These are phyloP conservation scores for Zaprionus ghesquierei DNA, from an alignment of 1,140 invertebrate species.

Conservation along the genomic window DNA sequence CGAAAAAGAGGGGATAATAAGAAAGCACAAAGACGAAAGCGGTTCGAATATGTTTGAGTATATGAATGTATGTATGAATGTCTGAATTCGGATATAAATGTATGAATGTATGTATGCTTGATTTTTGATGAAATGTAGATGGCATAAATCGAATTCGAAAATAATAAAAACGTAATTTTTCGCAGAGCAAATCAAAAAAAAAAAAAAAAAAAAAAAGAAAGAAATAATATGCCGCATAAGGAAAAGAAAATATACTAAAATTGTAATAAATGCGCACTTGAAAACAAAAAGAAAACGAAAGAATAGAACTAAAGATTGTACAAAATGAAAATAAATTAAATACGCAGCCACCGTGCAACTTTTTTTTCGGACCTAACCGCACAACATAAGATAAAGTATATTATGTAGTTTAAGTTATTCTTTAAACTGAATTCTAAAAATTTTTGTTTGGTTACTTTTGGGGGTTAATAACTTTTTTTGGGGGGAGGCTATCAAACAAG, in stretches of 20 bases:
- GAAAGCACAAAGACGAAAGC: slow-evolving; percentile 45
- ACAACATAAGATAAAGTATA: slow-evolving; percentile 3
- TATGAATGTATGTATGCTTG: slow-evolving; percentile 1
- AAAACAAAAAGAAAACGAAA: slow-evolving; percentile 23
- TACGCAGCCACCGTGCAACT: slow-evolving; percentile 82
- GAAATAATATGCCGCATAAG: slow-evolving; percentile 10
- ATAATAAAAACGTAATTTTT: slow-evolving; percentile 71
- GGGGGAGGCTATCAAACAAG: slow-evolving; percentile 45
- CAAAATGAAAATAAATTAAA: slow-evolving; percentile 39
- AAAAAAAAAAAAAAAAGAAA: slow-evolving; percentile 37
- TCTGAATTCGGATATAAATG: slow-evolving; percentile 28
- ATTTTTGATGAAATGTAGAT: slow-evolving; percentile 23
- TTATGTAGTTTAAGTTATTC: slow-evolving; percentile 37
- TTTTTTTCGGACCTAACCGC: slow-evolving; percentile 66
- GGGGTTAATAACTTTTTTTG: slow-evolving; percentile 65
- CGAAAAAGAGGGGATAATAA: slow-evolving; percentile 46
- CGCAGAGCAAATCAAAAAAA: slow-evolving; percentile 36
- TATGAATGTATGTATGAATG: slow-evolving; percentile 30
- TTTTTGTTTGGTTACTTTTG: slow-evolving; percentile 49
- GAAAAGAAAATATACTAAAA: slow-evolving; percentile 21
- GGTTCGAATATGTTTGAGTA: slow-evolving; percentile 1
- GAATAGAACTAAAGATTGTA: neutral
- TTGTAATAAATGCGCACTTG: slow-evolving; percentile 43
- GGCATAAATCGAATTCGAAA: slow-evolving; percentile 71
- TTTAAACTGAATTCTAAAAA: slow-evolving; percentile 36